These are phyloP conservation scores for Amphipyra tragopoginis DNA, from an alignment of 2,888 invertebrate genomes.

Conservation along the genomic window DNA sequence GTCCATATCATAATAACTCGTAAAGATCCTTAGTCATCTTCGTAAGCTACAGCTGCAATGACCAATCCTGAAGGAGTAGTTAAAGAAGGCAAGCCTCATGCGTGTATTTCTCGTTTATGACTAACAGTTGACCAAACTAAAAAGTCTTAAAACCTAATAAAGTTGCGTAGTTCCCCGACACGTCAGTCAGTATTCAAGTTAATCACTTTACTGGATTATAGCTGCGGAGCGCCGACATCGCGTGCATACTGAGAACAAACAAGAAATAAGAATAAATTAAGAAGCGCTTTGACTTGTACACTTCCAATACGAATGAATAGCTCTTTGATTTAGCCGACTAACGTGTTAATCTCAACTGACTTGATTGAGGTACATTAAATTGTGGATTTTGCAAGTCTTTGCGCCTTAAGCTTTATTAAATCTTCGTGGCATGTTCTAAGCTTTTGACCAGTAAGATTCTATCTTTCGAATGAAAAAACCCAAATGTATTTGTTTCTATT, in stretches of 20 bases:
- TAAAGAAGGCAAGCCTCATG: neutral
- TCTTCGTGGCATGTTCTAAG: slow-evolving; percentile 19
- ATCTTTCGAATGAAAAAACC: slow-evolving; percentile 1
- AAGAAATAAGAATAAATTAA: slow-evolving; percentile 41
- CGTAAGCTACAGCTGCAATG: neutral
- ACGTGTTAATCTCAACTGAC: slow-evolving; percentile 32
- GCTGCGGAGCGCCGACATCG: slow-evolving; percentile 23
- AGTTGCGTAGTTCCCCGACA: slow-evolving; percentile 32
- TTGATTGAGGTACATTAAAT: slow-evolving; percentile 28
- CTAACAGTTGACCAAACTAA: slow-evolving; percentile 15
- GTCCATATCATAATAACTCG: neutral
- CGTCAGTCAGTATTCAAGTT: slow-evolving; percentile 29
- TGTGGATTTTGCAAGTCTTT: slow-evolving; percentile 20
- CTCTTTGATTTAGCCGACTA: slow-evolving; percentile 40
- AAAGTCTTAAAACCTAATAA: slow-evolving; percentile 11
- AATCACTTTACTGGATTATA: slow-evolving; percentile 35
- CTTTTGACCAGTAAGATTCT: neutral
- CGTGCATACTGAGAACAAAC: slow-evolving; percentile 36
- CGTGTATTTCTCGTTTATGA: slow-evolving; percentile 22
- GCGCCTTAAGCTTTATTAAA: slow-evolving; percentile 13
- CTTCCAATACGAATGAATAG: slow-evolving; percentile 7
- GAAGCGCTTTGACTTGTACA: slow-evolving; percentile 16
- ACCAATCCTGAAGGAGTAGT: slow-evolving; percentile 5
- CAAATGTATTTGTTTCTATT: slow-evolving; percentile 3
- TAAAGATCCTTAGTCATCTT: neutral